A percentile compares a stretch with the other conserved stretches of the same genome.
Evolutionary conservation across 1,140 invertebrate genomes (phyloP).

Genomic region (Lucilia sericata): DNA sequence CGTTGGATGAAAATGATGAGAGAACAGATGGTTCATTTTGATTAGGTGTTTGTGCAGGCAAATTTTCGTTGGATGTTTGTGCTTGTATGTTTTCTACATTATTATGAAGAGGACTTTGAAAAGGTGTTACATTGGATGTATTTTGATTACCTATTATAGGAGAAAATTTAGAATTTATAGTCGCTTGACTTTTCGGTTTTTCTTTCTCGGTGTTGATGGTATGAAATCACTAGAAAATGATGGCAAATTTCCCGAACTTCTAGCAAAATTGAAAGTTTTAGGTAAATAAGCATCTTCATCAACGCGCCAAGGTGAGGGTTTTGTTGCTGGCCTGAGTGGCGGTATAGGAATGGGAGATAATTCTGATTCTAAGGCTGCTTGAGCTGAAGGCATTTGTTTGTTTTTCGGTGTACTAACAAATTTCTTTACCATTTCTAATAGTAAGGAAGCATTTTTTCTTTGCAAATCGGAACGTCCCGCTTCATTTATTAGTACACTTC

Average conservation of each 20-base stretch:
- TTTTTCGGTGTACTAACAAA: constrained; percentile 58
- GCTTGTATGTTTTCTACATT: neutral
- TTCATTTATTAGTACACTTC: constrained; percentile 56
- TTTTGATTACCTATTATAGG: neutral
- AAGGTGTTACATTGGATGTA: neutral
- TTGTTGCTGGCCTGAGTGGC: neutral
- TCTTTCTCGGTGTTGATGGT: constrained; percentile 46
- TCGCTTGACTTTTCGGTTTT: neutral
- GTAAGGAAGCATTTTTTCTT: constrained; percentile 28
- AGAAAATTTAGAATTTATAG: neutral
- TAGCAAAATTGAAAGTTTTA: constrained; percentile 56
- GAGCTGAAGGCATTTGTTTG: constrained; percentile 21
- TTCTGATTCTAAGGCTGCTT: neutral
- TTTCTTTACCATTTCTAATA: constrained; percentile 55
- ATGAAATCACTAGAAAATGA: constrained; percentile 63
- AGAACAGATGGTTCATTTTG: neutral
- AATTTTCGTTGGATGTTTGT: neutral
- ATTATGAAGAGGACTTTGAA: neutral
- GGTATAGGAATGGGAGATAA: constrained; percentile 54
- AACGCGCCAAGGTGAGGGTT: constrained; percentile 60
- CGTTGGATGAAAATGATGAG: constrained; percentile 48
- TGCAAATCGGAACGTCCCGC: constrained; percentile 42
- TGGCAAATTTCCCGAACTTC: constrained; percentile 58
- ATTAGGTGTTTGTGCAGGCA: neutral
- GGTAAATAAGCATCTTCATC: constrained; percentile 54